A percentile compares a stretch with the other conserved stretches of the same genome.
Conservation (phyloP, 2,888 invertebrate genomes). For the Leucozona laternaria region DNA sequence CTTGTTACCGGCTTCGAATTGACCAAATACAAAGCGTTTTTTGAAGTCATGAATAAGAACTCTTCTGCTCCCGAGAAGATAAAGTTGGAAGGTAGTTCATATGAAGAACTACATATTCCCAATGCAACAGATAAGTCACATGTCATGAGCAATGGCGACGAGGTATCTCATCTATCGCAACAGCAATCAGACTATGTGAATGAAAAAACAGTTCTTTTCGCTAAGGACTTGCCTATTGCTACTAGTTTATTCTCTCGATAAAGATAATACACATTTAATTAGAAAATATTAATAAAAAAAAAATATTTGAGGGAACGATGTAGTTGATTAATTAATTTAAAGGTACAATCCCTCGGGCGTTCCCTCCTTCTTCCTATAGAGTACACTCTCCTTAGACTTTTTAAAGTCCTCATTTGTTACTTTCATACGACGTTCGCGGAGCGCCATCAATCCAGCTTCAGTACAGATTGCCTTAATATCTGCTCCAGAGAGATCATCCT, state of each 20-base stretch:
- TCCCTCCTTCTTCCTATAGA: constrained; percentile 99
- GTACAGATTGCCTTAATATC: constrained; percentile 99
- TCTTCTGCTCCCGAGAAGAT: neutral
- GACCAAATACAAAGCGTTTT: constrained; percentile 80
- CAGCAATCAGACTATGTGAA: constrained; percentile 42
- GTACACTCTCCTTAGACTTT: constrained; percentile 99
- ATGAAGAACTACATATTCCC: constrained; percentile 7
- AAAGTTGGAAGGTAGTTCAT: neutral
- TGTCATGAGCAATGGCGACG: constrained; percentile 16
- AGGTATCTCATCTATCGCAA: neutral
- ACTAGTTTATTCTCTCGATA: constrained; percentile 71
- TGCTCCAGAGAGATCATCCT: constrained; percentile 99
- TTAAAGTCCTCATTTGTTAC: constrained; percentile 99
- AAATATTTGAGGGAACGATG: constrained; percentile 43
- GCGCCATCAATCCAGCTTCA: constrained; percentile 98
- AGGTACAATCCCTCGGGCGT: constrained; percentile 99
- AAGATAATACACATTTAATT: constrained; percentile 60
- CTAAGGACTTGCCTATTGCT: constrained; percentile 69
- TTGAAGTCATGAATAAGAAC: constrained; percentile 2
- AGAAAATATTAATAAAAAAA: constrained; percentile 63
- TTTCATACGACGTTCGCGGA: constrained; percentile 99
- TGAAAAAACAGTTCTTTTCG: constrained; percentile 47
- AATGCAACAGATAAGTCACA: constrained; percentile 40
- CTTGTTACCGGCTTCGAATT: constrained; percentile 86
- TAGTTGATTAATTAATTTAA: constrained; percentile 84